Evolutionary conservation across 2,113 vertebrate genomes (phyloP).

Genomic region (Peromyscus leucopus): DNA sequence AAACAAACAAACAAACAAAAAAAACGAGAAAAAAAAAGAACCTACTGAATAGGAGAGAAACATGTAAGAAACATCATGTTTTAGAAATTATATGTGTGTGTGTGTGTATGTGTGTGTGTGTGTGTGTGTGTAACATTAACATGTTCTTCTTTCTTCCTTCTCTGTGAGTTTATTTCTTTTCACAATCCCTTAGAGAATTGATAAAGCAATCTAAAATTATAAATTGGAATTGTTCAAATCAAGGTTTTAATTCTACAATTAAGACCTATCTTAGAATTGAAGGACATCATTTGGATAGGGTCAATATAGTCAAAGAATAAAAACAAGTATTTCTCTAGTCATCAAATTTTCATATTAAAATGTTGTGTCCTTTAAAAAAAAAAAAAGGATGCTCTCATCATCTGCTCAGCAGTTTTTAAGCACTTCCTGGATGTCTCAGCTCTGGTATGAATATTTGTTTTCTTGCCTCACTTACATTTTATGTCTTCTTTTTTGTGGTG

Average conservation of each 20-base stretch:
- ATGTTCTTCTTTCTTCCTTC: neutral
- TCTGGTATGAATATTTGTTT: neutral
- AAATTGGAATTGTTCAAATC: neutral
- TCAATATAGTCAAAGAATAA: neutral
- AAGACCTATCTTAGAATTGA: neutral
- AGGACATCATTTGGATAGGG: neutral
- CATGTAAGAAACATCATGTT: neutral
- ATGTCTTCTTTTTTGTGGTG: neutral
- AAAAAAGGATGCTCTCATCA: neutral
- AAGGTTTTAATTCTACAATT: neutral
- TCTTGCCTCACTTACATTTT: neutral
- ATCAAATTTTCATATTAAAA: slow-evolving; percentile 15
- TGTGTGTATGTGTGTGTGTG: no score
- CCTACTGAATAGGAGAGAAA: neutral
- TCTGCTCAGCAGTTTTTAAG: neutral
- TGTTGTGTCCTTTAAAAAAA: neutral
- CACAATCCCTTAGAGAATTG: neutral
- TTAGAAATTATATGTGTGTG: neutral
- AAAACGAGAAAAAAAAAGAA: neutral
- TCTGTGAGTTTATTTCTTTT: neutral
- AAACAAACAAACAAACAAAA: no score
- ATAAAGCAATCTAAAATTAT: neutral
- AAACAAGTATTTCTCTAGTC: neutral
- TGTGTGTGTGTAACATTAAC: neutral
- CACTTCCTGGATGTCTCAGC: neutral